A percentile compares a stretch with the other conserved stretches of the same genome.
Evolutionary conservation across 2,113 vertebrate species (phyloP).

Genomic region (Gasterosteus nipponicus): DNA sequence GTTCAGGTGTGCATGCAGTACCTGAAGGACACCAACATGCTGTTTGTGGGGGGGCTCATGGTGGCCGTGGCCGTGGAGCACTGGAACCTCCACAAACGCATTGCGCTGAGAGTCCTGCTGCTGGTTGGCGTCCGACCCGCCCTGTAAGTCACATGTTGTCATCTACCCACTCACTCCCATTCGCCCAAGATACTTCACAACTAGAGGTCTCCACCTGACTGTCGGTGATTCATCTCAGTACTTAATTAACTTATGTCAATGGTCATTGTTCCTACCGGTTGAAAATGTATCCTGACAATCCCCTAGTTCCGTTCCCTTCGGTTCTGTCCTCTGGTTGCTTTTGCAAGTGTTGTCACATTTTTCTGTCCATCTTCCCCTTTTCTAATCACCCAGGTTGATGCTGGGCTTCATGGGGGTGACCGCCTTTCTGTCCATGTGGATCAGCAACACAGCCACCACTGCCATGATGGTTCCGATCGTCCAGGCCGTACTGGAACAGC

Average conservation of each 20-base stretch:
- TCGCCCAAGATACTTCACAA: not conserved
- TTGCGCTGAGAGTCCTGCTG: conserved; percentile 89
- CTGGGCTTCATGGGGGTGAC: conserved; percentile 94
- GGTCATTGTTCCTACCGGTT: not conserved
- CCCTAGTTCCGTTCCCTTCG: not conserved
- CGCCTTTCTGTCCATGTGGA: conserved; percentile 98
- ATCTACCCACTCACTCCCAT: too few species aligned
- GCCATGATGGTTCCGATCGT: conserved; percentile 99
- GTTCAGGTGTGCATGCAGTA: conserved; percentile 96
- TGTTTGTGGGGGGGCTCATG: conserved; percentile 93
- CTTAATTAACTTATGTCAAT: not conserved
- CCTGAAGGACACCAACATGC: conserved; percentile 96
- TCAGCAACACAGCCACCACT: conserved; percentile 96
- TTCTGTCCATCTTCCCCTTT: not conserved
- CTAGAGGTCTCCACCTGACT: not conserved
- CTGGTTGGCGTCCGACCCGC: conserved; percentile 89
- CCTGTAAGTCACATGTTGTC: conserved; percentile 82
- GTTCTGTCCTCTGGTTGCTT: not conserved
- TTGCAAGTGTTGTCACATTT: not conserved
- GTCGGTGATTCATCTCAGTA: not conserved
- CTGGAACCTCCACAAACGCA: conserved; percentile 96
- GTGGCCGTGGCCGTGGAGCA: conserved; percentile 92
- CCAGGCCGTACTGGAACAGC: conserved; percentile 90
- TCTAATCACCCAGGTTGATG: conserved; percentile 86
- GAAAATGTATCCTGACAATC: not conserved